Conservation (phyloP, 2,113 vertebrate genomes). For the Fulmarus glacialis region DNA sequence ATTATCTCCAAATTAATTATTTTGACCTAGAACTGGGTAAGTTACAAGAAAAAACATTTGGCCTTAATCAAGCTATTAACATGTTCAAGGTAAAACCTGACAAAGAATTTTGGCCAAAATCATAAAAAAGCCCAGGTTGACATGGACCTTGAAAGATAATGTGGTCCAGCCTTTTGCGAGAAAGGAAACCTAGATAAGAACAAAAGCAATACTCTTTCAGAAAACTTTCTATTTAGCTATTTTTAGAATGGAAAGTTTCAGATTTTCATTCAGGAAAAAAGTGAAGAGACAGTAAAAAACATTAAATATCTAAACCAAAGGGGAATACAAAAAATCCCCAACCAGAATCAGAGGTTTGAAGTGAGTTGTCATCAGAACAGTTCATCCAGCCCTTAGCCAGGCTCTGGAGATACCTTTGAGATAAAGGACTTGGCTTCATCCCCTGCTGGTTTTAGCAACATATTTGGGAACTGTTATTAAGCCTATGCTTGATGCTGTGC, state of each 20-base stretch:
- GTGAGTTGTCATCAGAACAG: rapidly evolving
- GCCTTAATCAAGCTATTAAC: not conserved
- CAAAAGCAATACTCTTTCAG: not conserved
- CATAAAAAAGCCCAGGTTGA: rapidly evolving
- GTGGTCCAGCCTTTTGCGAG: not conserved
- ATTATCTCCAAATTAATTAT: not conserved
- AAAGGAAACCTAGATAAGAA: not conserved
- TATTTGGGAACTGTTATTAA: not conserved
- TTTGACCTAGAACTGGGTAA: not conserved
- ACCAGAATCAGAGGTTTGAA: not conserved
- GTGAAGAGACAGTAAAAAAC: not conserved
- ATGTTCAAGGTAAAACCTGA: not conserved
- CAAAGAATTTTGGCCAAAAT: not conserved
- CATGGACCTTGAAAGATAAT: not conserved
- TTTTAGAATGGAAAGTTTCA: not conserved
- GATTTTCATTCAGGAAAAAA: not conserved
- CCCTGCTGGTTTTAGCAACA: not conserved
- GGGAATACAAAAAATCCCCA: not conserved
- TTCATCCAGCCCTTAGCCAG: not conserved
- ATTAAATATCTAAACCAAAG: not conserved
- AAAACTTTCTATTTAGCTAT: not conserved
- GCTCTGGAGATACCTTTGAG: not conserved
- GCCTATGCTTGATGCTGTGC: not conserved
- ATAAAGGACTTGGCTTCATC: not conserved
- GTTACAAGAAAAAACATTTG: not conserved